A percentile compares a stretch with the other conserved stretches of the same genome.
These are phyloP conservation scores for Drosophila testacea DNA, from an alignment of 2,888 invertebrate species.

Conservation along the genomic window DNA sequence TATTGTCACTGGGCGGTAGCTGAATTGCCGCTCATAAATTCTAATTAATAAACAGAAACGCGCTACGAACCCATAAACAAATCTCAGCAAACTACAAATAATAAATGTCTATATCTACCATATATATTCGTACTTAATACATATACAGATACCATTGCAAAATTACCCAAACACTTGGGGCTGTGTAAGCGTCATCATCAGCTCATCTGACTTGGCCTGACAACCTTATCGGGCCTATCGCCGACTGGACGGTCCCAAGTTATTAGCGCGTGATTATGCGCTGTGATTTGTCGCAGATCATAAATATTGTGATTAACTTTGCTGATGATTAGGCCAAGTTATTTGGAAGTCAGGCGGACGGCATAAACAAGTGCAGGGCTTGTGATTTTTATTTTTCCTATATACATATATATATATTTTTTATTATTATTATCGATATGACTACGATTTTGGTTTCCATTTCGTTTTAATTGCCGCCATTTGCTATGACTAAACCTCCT, in stretches of 20 bases:
- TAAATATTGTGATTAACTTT: conserved; percentile 53
- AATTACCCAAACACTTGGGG: conserved; percentile 25
- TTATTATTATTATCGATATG: conserved; percentile 5
- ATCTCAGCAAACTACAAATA: conserved; percentile 20
- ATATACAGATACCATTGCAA: neutral
- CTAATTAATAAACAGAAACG: conserved; percentile 67
- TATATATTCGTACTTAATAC: neutral
- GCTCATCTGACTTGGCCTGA: conserved; percentile 38
- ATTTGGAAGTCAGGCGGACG: conserved; percentile 18
- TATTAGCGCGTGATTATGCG: conserved; percentile 69
- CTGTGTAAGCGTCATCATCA: conserved; percentile 25
- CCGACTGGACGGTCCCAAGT: conserved; percentile 28
- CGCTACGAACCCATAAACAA: conserved; percentile 47
- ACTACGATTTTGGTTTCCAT: conserved; percentile 15
- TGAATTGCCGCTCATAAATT: conserved; percentile 63
- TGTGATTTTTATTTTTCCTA: conserved; percentile 21
- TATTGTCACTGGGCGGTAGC: conserved; percentile 60
- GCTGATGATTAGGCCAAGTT: conserved; percentile 36
- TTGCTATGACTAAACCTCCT: conserved; percentile 9
- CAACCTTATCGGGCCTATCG: conserved; percentile 17
- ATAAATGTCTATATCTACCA: conserved; percentile 5
- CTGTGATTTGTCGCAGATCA: conserved; percentile 61
- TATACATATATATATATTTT: neutral
- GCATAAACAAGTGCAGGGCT: conserved; percentile 11
- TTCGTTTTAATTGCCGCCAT: conserved; percentile 13